Evolutionary conservation across 2,888 invertebrate species (phyloP), one percentile per base, ranked within the genome.

Genomic region (Eledone cirrhosa): DNA sequence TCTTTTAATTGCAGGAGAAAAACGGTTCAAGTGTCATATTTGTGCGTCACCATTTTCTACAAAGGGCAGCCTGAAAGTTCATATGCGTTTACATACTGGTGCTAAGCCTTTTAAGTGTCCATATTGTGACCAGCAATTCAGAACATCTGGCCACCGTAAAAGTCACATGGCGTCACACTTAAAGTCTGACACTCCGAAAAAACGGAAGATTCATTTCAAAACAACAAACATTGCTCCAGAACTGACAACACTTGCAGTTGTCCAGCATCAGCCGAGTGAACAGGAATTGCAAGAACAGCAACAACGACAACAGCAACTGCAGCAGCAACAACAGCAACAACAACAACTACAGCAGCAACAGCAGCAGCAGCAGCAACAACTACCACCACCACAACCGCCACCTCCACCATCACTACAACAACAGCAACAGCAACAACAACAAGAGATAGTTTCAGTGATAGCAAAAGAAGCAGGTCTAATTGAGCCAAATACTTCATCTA

Each of bases 81-180:
- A 91, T 83, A 90, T 91, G 90, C 82, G 91, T n/a, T 85, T 91
- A 7, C 91, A 91, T 82, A 91, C 90, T 19, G 89, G 95, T 5
- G 93, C 94, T 48, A 96, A 95, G 89, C 96, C 97, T 0, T 97
- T 95, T 91, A 93, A 93, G 78, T 98, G 98, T 91, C 95, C 95
- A 0, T 94, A 96, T 89, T 98, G 97, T 88, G 91, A 92, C n/a
- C 90, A 92, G 81, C 91, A 92, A 80, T 94, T 94, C 88, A 91
- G 94, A 59, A 94, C 94, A 0, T 93, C 93, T 0, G 94, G 94
- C 0, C 94, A 94, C 84, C 91, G 93, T 67, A 94, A 94, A 87
- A 92, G 93, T 48, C 94, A 94, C 86, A 91, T 93, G 79, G 82
- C 90, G 27, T 91, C 92, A 11, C 93, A 93, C 82, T 90, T 91